phyloP scores from a whole-genome alignment of 2,113 vertebrate genomes.

The Penelope pileata region DNA sequence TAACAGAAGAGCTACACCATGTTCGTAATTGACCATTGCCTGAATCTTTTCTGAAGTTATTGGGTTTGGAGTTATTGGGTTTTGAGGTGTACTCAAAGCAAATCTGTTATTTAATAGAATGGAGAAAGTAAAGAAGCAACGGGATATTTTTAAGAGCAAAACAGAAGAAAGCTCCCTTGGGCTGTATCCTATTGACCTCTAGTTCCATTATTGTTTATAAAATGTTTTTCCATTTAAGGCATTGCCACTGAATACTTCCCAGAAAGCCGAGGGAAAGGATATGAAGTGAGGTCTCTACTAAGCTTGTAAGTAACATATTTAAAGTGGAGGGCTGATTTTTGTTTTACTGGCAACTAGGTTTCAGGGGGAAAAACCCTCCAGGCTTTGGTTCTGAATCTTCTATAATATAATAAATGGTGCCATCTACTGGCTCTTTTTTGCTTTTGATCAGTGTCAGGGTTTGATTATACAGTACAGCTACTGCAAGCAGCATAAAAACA shows the following conservation, averaged over 20 bases:
- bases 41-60: slow-evolving; percentile 7
- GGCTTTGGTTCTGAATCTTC: not conserved
- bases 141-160: not conserved
- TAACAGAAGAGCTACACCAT: not conserved
- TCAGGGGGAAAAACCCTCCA: not conserved
- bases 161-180: slow-evolving; percentile 46
- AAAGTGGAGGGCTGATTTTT: slow-evolving; percentile 47
- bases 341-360: slow-evolving; percentile 48
- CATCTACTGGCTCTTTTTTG: slow-evolving; percentile 73
- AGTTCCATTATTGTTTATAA: slow-evolving; percentile 56
- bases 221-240: slow-evolving; percentile 66
- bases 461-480: not conserved
- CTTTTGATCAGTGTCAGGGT: not conserved
- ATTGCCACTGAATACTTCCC: slow-evolving; percentile 44
- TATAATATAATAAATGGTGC: slow-evolving; percentile 74
- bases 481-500: not conserved
- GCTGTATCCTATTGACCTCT: slow-evolving; percentile 57
- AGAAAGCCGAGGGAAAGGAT: slow-evolving; percentile 19
- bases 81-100: slow-evolving; percentile 40
- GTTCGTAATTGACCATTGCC: not conserved
- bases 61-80: slow-evolving; percentile 19
- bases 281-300: slow-evolving; percentile 42
- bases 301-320: slow-evolving; percentile 53
- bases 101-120: slow-evolving; percentile 35
- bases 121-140: not conserved